Evolutionary conservation across 2,888 invertebrate species (phyloP), one percentile per base, ranked within the genome.

Genomic region (Trypoxylon attenuatum): DNA sequence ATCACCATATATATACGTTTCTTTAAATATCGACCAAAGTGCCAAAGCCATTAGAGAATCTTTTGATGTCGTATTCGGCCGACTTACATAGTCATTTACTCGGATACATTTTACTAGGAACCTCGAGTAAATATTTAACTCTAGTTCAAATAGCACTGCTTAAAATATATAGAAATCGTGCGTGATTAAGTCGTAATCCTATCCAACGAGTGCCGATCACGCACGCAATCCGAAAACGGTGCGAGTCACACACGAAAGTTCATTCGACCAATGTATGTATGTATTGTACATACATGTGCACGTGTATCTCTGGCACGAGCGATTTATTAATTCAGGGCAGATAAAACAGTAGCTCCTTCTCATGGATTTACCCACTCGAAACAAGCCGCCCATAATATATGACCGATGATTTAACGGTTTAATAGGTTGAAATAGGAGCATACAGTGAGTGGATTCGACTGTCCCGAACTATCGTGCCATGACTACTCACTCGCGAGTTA

Each of bases 121-220:
- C n/a, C n/a, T n/a, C n/a, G n/a, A 22, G 6, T 16, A 59, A 59
- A 59, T 53, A 59, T 53, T 59, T 46, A 21, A 8, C 33, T 8
- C 13, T 5, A 25, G 22, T 46, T 52, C 16, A 15, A 46, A 27
- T 16, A 27, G 13, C 46, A 18, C 18, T 1, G 27, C 15, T 46
- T 27, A 18, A 27, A 25, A n/a, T 43, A 43, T 22, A 2, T 43
- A 43, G 5, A 22, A 5, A 10, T 27, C 27, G 27, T 10, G 5
- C 21, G 43, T 22, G 43, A 43, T 43, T 43, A 43, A 43, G 41
- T 19, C 8, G 10, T 41, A 41, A n/a, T 5, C 19, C 41, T 2
- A 16, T 8, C n/a, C 6, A 16, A 41, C 3, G 3, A n/a, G n/a
- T n/a, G n/a, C n/a, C n/a, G n/a, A n/a, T n/a, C n/a, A n/a, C n/a